Evolutionary conservation across 2,888 invertebrate species (phyloP), one percentile per base, ranked within the genome.

Genomic region (Mesorhabditis sp.): DNA sequence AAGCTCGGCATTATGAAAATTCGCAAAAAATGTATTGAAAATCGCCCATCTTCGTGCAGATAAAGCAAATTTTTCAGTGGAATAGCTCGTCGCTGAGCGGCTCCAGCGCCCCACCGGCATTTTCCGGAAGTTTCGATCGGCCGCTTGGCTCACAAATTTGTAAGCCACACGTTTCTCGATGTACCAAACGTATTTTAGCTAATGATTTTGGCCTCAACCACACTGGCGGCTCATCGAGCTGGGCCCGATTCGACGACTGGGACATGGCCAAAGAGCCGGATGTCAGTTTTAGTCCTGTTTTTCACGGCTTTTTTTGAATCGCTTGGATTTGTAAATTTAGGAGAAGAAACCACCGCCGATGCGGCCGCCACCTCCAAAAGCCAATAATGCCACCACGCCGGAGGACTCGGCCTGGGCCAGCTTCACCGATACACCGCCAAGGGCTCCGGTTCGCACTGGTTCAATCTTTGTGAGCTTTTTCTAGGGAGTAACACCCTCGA

Each of bases 341-440:
- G 6, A 70, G 7, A 76, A 73, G 62, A 64, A 58, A 0, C 50
- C 75, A 0, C 75, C 78, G 4, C 78, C 78, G 4, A 73, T 74
- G 0, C 66, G 78, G n/a, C 78, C 78, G 15, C 78, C 78, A 5
- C 78, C 78, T 4, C 78, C 78, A 3, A 78, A 78, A 50, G 58
- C 58, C n/a, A 28, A 28, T 28, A 10, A 13, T 50, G 10, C 58
- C 10, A 50, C 58, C 7, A 50, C 10, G 10, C 58, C 58, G 58
- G 58, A n/a, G n/a, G n/a, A n/a, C 58, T 13, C n/a, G 10, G 10
- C 58, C n/a, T 50, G 58, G 58, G 58, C 58, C n/a, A 13, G 10
- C 7, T 50, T 50, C 58, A 50, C 10, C 58, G 58, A 50, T 10
- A 50, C 58, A 50, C 7, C 58, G 58, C 58, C 58, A 10, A 50